Percentiles rank a stretch among this genome's conserved stretches.
Evolutionary conservation across 2,888 invertebrate species (phyloP).

Genomic region (Epinotia brunnichana): DNA sequence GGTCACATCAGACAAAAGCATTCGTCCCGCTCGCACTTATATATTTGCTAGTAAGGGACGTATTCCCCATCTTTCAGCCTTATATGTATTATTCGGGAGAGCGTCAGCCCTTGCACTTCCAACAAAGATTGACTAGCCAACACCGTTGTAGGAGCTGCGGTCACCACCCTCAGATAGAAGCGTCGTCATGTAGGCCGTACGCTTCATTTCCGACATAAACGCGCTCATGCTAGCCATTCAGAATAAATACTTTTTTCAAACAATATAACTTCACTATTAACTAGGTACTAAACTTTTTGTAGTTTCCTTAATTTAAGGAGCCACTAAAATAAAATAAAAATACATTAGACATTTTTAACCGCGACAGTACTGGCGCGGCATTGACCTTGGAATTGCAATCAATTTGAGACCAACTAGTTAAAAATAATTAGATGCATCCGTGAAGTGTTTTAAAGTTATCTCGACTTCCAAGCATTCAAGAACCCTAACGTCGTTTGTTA

Average conservation of each 20-base stretch:
- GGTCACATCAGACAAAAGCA: no score
- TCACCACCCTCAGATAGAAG: slow-evolving; percentile 78
- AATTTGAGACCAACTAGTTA: slow-evolving; percentile 20
- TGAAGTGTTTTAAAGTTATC: not conserved
- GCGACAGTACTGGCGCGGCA: slow-evolving; percentile 15
- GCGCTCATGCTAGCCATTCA: no score
- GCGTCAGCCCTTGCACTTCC: slow-evolving; percentile 50
- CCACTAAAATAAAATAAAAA: not conserved
- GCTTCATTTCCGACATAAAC: no score
- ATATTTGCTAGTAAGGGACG: no score
- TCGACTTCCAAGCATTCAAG: not conserved
- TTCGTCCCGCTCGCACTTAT: no score
- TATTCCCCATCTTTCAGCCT: no score
- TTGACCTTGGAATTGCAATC: slow-evolving; percentile 29
- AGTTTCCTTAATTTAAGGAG: slow-evolving; percentile 1
- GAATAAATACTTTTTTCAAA: no score
- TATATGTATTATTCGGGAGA: no score
- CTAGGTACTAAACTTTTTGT: not conserved
- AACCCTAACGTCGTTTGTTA: not conserved
- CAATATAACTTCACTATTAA: not conserved
- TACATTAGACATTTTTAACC: slow-evolving; percentile 1
- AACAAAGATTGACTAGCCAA: slow-evolving; percentile 73
- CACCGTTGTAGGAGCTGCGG: slow-evolving; percentile 83
- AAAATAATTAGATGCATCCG: slow-evolving; percentile 17
- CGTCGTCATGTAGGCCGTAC: slow-evolving; percentile 50